Percentiles rank a stretch among this genome's conserved stretches.
Evolutionary conservation across 1,140 invertebrate genomes (phyloP).

Genomic region (Oscheius sp.): DNA sequence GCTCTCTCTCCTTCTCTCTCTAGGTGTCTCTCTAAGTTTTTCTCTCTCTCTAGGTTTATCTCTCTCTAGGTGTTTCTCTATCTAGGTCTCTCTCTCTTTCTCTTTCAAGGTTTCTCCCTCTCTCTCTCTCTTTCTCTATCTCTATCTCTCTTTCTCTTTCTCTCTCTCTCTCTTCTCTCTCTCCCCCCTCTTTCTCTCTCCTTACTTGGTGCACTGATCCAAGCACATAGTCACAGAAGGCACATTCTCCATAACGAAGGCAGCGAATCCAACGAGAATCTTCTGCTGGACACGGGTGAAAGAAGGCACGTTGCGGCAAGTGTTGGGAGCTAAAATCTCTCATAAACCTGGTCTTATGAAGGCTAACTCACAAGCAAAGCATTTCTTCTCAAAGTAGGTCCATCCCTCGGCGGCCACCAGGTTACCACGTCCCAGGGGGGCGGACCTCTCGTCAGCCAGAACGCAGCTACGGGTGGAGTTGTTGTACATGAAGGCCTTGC

Average conservation of each 20-base stretch:
- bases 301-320: slow-evolving; percentile 57
- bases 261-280: slow-evolving; percentile 60
- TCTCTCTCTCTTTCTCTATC: too few species aligned
- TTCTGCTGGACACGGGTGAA: slow-evolving; percentile 60
- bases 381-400: slow-evolving; percentile 61
- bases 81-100: too few species aligned
- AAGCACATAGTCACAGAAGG: slow-evolving; percentile 61
- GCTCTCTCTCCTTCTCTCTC: too few species aligned
- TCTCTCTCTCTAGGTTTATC: too few species aligned
- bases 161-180: neutral
- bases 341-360: neutral
- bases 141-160: too few species aligned
- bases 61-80: too few species aligned
- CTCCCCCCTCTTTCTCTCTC: neutral
- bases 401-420: slow-evolving; percentile 53
- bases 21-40: too few species aligned
- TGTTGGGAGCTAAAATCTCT: slow-evolving; percentile 52
- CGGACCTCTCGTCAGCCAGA: slow-evolving; percentile 58
- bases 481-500: slow-evolving; percentile 61
- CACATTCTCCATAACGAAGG: slow-evolving; percentile 61
- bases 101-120: slow-evolving; percentile 13
- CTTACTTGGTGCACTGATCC: slow-evolving; percentile 61
- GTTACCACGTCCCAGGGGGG: slow-evolving; percentile 54
- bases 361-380: slow-evolving; percentile 54
- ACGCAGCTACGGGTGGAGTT: slow-evolving; percentile 52